These are phyloP conservation scores for Phylloscopus trochiloides DNA, from an alignment of 2,113 vertebrate genomes.

Conservation along the genomic window DNA sequence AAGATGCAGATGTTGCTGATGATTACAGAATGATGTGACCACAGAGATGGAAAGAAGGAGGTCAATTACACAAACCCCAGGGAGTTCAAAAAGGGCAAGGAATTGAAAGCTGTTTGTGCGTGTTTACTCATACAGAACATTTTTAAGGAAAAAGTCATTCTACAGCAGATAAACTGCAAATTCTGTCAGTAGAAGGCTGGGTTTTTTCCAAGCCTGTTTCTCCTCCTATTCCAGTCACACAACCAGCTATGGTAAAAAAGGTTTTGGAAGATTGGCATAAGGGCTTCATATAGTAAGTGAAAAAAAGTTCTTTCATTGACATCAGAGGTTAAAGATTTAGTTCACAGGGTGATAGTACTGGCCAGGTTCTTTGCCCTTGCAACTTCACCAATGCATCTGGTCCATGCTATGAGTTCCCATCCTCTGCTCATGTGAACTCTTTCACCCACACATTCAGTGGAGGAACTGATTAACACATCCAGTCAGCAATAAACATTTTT, in stretches of 20 bases:
- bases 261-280: neutral
- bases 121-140: neutral
- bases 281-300: neutral
- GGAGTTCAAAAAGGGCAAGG: neutral
- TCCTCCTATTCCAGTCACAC: neutral
- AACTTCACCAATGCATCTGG: neutral
- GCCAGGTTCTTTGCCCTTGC: neutral
- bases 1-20: neutral
- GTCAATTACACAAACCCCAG: neutral
- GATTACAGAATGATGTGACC: neutral
- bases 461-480: neutral
- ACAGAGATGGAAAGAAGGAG: neutral
- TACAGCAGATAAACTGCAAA: neutral
- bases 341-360: neutral
- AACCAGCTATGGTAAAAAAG: neutral
- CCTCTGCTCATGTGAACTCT: neutral
- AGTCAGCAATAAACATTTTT: neutral
- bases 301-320: neutral
- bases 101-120: neutral
- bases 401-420: fast-evolving
- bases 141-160: neutral
- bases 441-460: fast-evolving
- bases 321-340: neutral
- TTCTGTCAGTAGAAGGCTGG: neutral
- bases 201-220: neutral